Base-by-base conservation (phyloP, 2,888 invertebrate species). In the Micropterix aruncella region DNA sequence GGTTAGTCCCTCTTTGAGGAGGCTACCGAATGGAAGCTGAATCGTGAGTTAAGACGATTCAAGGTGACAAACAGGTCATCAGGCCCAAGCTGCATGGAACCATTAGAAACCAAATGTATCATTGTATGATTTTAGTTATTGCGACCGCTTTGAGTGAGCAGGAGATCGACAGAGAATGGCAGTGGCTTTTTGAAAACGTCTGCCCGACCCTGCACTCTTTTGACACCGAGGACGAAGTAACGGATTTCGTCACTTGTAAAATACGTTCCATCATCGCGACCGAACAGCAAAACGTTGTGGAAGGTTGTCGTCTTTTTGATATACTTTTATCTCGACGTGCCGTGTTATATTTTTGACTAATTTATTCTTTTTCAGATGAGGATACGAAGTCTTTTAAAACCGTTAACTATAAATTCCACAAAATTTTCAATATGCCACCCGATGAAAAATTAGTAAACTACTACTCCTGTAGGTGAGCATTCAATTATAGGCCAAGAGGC, bases 371-470 rank as follows among this genome's bases (percentile, higher is more conserved):
- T 66, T 52, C 68, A 83, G 93, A 94, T 73, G 86, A 87, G 65
- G 91, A 90, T 56, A 82, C 89, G 37, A 76, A 83, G 52, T 72
- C 77, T 45, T 86, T 86, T 57, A 83, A 83, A 68, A 76, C 78
- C 55, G 80, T 84, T 37, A 78, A 81, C 16, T 80, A 81, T 54
- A 88, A 88, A 62, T 97, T 95, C 61, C 83, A 84, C 55, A 79
- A 87, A 59, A 70, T 89, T 52, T 97, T 99, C 65, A 83, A 83
- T 56, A 79, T 97, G 75, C 88, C 93, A 1, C 79, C 79, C 54
- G 93, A 95, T 58, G 97, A 99, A 60, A 95, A 91, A 62, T 74
- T 99, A 53, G 96, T 99, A 12, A 95, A 91, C 65, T 94, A 89
- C 60, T 91, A 90, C 61, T 85, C 89, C 12, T 90, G 90, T 75